These are phyloP conservation scores for Orycteropus afer DNA, from an alignment of 2,113 vertebrate genomes.

Conservation along the genomic window DNA sequence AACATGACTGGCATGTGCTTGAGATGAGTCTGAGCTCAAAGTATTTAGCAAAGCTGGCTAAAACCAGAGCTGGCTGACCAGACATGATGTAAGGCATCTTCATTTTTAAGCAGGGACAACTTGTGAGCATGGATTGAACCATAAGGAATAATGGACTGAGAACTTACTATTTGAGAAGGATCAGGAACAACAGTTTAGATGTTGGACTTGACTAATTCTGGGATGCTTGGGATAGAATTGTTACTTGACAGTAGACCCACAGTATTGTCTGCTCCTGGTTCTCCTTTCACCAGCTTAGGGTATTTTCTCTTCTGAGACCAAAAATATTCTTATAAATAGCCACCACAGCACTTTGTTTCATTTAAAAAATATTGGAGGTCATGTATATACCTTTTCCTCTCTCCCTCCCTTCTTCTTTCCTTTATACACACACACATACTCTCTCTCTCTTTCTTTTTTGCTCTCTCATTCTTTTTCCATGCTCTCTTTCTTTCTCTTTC, in stretches of 20 bases:
- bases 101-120: background rate
- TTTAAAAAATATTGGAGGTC: background rate
- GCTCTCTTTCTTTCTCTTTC: background rate
- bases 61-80: background rate
- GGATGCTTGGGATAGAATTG: background rate
- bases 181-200: background rate
- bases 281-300: background rate
- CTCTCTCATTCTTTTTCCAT: background rate
- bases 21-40: background rate
- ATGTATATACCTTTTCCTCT: no score
- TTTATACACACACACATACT: background rate
- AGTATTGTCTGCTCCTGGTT: background rate
- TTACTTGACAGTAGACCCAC: background rate
- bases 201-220: background rate
- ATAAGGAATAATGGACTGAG: background rate
- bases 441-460: background rate
- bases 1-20: background rate
- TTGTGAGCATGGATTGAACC: background rate
- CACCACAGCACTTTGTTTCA: background rate
- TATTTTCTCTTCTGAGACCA: constrained; percentile 1
- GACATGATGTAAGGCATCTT: background rate
- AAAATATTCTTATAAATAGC: background rate
- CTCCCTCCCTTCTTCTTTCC: background rate
- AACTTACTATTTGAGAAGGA: background rate
- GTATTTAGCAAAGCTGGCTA: background rate